These are phyloP conservation scores for Crocidura indochinensis DNA, from an alignment of 2,797 vertebrate genomes.

Conservation along the genomic window DNA sequence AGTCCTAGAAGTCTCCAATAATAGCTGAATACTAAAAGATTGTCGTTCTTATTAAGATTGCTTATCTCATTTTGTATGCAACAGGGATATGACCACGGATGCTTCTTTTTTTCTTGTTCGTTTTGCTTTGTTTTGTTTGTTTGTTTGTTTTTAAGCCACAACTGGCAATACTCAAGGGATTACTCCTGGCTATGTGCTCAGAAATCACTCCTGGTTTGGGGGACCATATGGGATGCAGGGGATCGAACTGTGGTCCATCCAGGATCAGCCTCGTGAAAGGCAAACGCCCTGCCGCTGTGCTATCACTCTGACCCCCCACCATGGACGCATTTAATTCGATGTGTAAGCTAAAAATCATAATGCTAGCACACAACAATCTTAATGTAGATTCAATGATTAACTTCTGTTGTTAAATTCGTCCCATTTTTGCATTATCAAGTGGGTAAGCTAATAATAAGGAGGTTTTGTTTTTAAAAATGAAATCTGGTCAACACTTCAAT, in stretches of 20 bases:
- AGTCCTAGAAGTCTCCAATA: not conserved
- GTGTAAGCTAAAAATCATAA: conserved; percentile 27
- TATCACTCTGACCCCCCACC: too few relatives aligned
- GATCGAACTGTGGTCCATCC: too few relatives aligned
- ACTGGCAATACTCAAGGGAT: too few relatives aligned
- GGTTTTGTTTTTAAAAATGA: conserved; percentile 56
- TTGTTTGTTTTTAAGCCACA: too few relatives aligned
- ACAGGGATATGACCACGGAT: not conserved
- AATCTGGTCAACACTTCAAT: conserved; percentile 75
- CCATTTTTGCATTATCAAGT: not conserved
- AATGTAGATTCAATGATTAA: not conserved
- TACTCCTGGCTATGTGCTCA: too few relatives aligned
- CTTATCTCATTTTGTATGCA: conserved; percentile 45
- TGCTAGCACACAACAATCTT: conserved; percentile 37
- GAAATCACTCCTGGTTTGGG: too few relatives aligned
- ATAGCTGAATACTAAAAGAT: not conserved
- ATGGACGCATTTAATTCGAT: conserved; percentile 19
- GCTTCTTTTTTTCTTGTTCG: not conserved
- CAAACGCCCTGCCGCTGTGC: too few relatives aligned
- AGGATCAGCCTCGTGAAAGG: too few relatives aligned
- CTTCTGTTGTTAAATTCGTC: conserved; percentile 20
- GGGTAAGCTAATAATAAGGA: conserved; percentile 8
- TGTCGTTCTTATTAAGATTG: too few relatives aligned
- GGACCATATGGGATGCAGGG: too few relatives aligned
- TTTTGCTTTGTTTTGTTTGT: too few relatives aligned